Evolutionary conservation across 2,888 invertebrate genomes (phyloP), one percentile per base, ranked within the genome.

Genomic region (Hemithea aestivaria): DNA sequence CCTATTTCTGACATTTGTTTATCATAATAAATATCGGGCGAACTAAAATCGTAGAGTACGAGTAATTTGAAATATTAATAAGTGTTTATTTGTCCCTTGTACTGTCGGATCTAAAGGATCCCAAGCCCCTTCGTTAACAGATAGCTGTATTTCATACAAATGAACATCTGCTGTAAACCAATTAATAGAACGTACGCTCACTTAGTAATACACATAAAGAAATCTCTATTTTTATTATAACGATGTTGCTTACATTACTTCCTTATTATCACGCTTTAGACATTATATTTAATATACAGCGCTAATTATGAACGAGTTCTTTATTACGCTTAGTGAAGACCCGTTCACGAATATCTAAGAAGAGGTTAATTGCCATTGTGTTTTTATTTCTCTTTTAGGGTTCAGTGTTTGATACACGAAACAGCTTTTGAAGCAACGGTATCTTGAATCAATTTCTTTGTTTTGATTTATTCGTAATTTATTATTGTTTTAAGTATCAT

Each of bases 241-340:
- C 71, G 70, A 76, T 79, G 73, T 75, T 75, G 77, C 78, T 79
- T 74, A 79, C 78, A 79, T 78, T 74, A 73, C 75, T 80, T 80
- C 81, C 78, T 82, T 79, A 80, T 81, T 81, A 81, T 76, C 76
- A 76, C 75, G 67, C 77, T 75, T 78, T 75, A 71, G 67, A 71
- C 73, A 71, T 77, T 78, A 74, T 72, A 78, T 73, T 78, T 76
- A 77, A 74, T 77, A 82, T 73, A 81, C 75, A 78, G 73, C 73
- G 76, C 75, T 82, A 83, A 83, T 82, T 82, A 83, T 70, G 66
- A 73, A 66, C 73, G 72, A 71, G 72, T 73, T 74, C 70, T 74
- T 76, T 74, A 77, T 77, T 75, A 75, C 62, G 62, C 62, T 56
- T 68, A 74, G 68, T 71, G 67, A 76, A 75, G 70, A 64, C 61